Evolutionary conservation across 2,113 vertebrate genomes (phyloP).

Genomic region (Rousettus leschenaultii): DNA sequence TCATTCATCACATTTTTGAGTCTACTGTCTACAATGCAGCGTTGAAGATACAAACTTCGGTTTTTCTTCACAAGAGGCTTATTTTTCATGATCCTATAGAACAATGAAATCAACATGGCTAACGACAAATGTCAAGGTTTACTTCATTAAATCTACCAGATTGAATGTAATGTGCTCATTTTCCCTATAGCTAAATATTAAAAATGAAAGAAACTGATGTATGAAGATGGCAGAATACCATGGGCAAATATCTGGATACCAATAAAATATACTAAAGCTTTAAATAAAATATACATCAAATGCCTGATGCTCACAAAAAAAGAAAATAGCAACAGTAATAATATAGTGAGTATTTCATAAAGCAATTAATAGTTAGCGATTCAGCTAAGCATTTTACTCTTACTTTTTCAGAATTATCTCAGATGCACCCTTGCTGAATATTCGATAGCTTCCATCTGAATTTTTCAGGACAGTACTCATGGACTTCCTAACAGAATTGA

Average conservation of each 20-base stretch:
- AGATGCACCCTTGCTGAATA: constrained; percentile 99
- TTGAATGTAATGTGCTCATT: neutral
- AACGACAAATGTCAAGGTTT: neutral
- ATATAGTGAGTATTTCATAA: neutral
- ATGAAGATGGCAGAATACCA: neutral
- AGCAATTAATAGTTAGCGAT: neutral
- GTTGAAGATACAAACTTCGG: neutral
- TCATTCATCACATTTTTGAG: neutral
- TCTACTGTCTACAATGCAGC: neutral
- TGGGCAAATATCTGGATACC: neutral
- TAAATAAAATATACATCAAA: neutral
- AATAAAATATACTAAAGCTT: neutral
- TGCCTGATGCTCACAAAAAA: neutral
- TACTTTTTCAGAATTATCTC: constrained; percentile 99
- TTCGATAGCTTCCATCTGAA: constrained; percentile 95
- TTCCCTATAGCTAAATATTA: neutral
- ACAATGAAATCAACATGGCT: neutral
- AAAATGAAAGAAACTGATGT: neutral
- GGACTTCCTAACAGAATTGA: constrained; percentile 98
- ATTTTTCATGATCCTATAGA: neutral
- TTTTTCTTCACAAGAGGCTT: neutral
- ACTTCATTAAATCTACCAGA: neutral
- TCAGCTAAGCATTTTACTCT: constrained; percentile 71
- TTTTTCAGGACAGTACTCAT: constrained; percentile 99
- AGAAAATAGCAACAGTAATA: neutral